phyloP scores from a whole-genome alignment of 2,888 invertebrate species.

The Melitaea athalia region DNA sequence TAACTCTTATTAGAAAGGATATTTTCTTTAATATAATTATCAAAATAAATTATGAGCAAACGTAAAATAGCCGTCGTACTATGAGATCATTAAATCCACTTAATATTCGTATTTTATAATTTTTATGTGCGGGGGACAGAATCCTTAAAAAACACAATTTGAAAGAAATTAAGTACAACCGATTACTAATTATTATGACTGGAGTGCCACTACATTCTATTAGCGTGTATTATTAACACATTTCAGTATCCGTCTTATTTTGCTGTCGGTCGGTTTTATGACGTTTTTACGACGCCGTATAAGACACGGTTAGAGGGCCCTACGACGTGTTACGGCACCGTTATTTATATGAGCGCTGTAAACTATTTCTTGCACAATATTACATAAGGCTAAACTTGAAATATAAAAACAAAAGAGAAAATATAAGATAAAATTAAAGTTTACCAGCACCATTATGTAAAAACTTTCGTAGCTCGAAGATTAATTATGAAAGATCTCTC shows the following conservation, averaged over 20 bases:
- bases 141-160: too few relatives aligned
- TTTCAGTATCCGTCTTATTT: constrained; percentile 2
- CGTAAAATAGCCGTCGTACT: too few relatives aligned
- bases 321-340: background rate
- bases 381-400: background rate
- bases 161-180: background rate
- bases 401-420: background rate
- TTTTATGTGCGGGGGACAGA: too few relatives aligned
- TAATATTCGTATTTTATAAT: too few relatives aligned
- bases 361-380: background rate
- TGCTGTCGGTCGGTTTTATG: background rate
- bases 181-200: background rate
- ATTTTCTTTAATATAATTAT: too few relatives aligned
- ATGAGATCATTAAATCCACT: too few relatives aligned
- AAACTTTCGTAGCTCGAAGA: background rate
- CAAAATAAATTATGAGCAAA: too few relatives aligned
- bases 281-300: constrained; percentile 4
- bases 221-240: constrained; percentile 3
- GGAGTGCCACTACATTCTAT: background rate
- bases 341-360: background rate
- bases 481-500: background rate
- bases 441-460: background rate
- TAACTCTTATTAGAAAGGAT: too few relatives aligned
- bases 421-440: background rate
- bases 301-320: background rate